Conservation (phyloP, 2,888 invertebrate genomes). For the Trissolcus japonicus region DNA sequence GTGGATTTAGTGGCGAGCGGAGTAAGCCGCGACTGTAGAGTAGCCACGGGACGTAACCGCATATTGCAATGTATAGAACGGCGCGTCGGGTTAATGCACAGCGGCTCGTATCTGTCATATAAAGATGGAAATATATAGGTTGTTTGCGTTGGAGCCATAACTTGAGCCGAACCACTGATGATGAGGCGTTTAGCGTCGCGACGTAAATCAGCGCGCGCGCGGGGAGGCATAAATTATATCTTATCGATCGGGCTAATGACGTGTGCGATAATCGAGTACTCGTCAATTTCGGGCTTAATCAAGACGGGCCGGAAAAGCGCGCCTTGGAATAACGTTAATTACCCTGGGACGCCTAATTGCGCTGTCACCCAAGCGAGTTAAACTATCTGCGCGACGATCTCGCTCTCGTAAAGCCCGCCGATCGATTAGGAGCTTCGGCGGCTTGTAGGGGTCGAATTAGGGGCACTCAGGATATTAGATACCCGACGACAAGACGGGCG, state of each 20-base stretch:
- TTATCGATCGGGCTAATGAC: conserved; percentile 43
- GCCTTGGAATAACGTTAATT: conserved; percentile 60
- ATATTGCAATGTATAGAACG: conserved; percentile 38
- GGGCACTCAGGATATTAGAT: conserved; percentile 72
- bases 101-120: conserved; percentile 40
- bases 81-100: conserved; percentile 34
- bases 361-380: conserved; percentile 57
- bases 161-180: conserved; percentile 33
- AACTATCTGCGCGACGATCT: conserved; percentile 53
- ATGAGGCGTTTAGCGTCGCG: conserved; percentile 42
- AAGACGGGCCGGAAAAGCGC: conserved; percentile 50
- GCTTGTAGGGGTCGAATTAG: conserved; percentile 71
- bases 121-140: conserved; percentile 45
- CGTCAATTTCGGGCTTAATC: conserved; percentile 56
- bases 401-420: conserved; percentile 42
- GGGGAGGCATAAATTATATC: conserved; percentile 33
- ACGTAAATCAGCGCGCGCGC: conserved; percentile 26
- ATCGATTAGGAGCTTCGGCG: conserved; percentile 68
- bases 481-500: conserved; percentile 60
- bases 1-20: conserved; percentile 74
- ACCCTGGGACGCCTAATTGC: conserved; percentile 64
- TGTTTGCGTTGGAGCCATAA: conserved; percentile 46
- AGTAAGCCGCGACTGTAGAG: conserved; percentile 71
- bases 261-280: conserved; percentile 39
- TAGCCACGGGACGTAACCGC: conserved; percentile 67